Evolutionary conservation across 1,140 invertebrate genomes (phyloP).

Genomic region (Adoxophyes honmai): DNA sequence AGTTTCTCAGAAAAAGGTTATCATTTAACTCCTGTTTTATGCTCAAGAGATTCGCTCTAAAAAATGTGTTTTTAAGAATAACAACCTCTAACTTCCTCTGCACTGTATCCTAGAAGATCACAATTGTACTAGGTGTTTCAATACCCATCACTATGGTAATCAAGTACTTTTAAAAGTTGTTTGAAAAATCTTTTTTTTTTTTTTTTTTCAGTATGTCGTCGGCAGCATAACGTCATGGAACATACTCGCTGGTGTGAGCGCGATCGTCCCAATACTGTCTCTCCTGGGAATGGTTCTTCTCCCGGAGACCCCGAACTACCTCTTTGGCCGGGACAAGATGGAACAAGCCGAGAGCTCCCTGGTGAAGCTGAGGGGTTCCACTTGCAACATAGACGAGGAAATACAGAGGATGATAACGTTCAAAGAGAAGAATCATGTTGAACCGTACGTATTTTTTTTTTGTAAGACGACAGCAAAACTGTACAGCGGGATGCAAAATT

Average conservation of each 20-base stretch:
- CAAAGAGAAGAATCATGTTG: conserved; percentile 80
- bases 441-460: conserved; percentile 59
- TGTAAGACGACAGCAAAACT: neutral
- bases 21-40: no score
- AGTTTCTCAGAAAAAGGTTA: no score
- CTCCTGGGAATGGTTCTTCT: conserved; percentile 80
- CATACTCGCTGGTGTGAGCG: conserved; percentile 78
- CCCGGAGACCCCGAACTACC: conserved; percentile 85
- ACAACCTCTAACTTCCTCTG: no score
- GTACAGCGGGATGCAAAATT: no score
- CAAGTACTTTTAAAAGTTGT: no score
- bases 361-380: conserved; percentile 79
- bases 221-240: conserved; percentile 80
- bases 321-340: conserved; percentile 80
- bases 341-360: conserved; percentile 81
- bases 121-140: no score
- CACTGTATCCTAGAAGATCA: no score
- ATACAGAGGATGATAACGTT: conserved; percentile 80
- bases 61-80: no score
- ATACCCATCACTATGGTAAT: no score
- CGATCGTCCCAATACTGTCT: conserved; percentile 78
- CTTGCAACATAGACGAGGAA: conserved; percentile 80
- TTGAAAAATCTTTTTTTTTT: no score
- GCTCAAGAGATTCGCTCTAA: no score
- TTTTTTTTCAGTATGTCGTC: conserved; percentile 78